Conservation (phyloP, 2,113 vertebrate genomes). For the Notothenia rossii region DNA sequence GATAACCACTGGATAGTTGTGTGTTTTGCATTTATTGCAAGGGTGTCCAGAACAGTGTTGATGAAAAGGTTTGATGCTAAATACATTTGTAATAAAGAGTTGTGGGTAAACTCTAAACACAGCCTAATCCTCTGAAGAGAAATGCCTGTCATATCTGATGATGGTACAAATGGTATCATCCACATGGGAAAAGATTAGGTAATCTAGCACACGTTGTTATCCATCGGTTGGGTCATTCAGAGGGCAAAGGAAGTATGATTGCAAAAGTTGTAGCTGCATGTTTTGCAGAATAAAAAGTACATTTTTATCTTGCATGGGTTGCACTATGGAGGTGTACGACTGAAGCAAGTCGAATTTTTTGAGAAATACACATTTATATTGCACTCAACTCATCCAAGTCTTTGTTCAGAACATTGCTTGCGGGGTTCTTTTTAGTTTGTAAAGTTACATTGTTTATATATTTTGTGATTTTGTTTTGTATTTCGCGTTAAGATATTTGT, state of each 20-base stretch:
- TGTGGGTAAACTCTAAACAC: conserved; percentile 20
- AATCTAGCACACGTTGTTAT: neutral
- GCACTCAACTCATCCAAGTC: conserved; percentile 79
- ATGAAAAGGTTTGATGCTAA: conserved; percentile 16
- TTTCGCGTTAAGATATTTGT: conserved; percentile 46
- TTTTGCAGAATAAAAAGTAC: conserved; percentile 33
- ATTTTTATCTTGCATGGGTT: conserved; percentile 60
- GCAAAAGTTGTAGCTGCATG: conserved; percentile 27
- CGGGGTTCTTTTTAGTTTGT: conserved; percentile 59
- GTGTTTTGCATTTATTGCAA: conserved; percentile 46
- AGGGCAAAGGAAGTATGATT: conserved; percentile 9
- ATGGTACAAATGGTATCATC: conserved; percentile 18
- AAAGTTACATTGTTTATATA: conserved; percentile 67
- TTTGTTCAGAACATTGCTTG: conserved; percentile 78
- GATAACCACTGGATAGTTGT: conserved; percentile 67
- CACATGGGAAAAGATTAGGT: conserved; percentile 24
- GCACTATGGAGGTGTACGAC: conserved; percentile 72
- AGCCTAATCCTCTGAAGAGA: neutral
- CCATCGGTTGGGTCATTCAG: conserved; percentile 27
- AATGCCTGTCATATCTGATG: conserved; percentile 15
- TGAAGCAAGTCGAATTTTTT: conserved; percentile 50
- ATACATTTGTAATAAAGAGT: conserved; percentile 14
- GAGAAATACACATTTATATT: conserved; percentile 55
- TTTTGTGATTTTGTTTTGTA: conserved; percentile 45
- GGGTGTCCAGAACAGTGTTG: conserved; percentile 26